Evolutionary conservation across 2,797 vertebrate species (phyloP), one percentile per base, ranked within the genome.

Genomic region (Antrozous pallidus): DNA sequence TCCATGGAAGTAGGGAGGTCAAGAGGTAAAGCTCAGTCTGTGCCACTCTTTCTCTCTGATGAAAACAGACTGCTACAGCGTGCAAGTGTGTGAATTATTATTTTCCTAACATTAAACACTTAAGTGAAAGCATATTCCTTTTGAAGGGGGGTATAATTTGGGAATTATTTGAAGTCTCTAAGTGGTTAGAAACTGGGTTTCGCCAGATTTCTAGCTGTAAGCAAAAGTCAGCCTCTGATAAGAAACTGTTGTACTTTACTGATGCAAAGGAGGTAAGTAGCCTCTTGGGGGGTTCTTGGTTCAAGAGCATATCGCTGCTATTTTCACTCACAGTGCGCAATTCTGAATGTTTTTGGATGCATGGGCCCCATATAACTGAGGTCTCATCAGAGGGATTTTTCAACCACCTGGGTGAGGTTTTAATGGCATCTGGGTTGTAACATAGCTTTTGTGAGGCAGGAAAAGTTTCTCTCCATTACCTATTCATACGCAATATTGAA

Each of bases 221-320:
- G 96, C 96, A 96, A 97, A 97, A 96, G 96, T 93, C 94, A 97
- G 95, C 75, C 93, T 94, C 96, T 95, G 96, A 96, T 96, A 97
- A 96, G 95, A 96, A 97, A 93, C 93, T 81, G 88, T 91, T 95
- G 94, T 92, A 91, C 86, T 97, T 97, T 96, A 97, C 95, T 92
- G 97, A 96, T 96, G 95, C 91, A 95, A 97, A 97, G 83, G 63
- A 84, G 92, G 85, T 96, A 96, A 97, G 88, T 83, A 91, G 79
- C 40, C 97, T 95, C 95, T 95, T 69, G 95, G 90, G 97, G 88
- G 58, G 87, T 95, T 94, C 96, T 97, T 40, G 0, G 88, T 96
- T 97, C 96, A 94, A 96, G 90, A 96, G 92, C 93, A 96, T 95
- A 81, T 84, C 22, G 79, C 70, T 96, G 96, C 95, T 96, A 95